Conservation (phyloP, 2,888 invertebrate species). For the Sycophila texana region DNA sequence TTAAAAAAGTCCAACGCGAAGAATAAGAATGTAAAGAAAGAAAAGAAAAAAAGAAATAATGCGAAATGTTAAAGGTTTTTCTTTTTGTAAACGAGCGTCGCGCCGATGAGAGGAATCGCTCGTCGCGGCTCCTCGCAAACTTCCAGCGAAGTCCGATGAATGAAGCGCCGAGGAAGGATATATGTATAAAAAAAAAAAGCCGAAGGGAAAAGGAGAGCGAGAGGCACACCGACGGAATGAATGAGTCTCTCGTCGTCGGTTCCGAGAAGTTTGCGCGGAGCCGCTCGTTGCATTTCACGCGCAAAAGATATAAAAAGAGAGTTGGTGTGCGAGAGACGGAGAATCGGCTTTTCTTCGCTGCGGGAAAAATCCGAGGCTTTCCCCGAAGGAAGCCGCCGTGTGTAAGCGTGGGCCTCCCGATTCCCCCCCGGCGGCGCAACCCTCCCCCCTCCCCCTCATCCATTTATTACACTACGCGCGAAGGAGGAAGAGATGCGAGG, state of each 20-base stretch:
- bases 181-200: too few relatives aligned
- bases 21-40: neutral
- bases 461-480: conserved; percentile 12
- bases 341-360: too few relatives aligned
- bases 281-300: neutral
- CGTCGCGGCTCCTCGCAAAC: neutral
- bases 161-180: too few relatives aligned
- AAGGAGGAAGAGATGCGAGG: neutral
- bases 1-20: conserved; percentile 55
- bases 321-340: neutral
- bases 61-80: neutral
- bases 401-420: too few relatives aligned
- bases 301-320: neutral
- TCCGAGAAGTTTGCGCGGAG: neutral
- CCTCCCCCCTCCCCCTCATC: neutral
- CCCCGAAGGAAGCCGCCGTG: too few relatives aligned
- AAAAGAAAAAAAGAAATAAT: neutral
- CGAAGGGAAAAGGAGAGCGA: too few relatives aligned
- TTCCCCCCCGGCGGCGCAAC: neutral
- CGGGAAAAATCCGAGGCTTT: too few relatives aligned
- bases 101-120: neutral
- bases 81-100: neutral
- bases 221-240: too few relatives aligned
- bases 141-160: too few relatives aligned
- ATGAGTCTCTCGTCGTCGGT: neutral